These are phyloP conservation scores for Drosophila simulans DNA, from an alignment of 1,140 invertebrate genomes.

Conservation along the genomic window DNA sequence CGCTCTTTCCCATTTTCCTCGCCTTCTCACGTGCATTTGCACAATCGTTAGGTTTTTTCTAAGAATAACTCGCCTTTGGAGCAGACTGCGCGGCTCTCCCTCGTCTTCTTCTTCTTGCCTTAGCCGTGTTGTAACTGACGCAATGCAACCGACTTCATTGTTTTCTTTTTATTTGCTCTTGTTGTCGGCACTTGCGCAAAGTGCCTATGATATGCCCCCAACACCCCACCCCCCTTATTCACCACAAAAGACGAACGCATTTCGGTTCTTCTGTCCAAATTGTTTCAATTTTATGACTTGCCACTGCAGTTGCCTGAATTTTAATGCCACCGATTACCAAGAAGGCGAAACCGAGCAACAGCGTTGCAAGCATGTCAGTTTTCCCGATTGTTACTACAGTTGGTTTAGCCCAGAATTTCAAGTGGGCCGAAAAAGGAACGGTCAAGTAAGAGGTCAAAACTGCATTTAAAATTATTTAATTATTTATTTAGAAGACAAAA, in stretches of 20 bases:
- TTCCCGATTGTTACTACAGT: slow-evolving; percentile 47
- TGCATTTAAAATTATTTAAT: not conserved
- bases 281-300: slow-evolving; percentile 69
- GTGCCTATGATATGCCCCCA: slow-evolving; percentile 52
- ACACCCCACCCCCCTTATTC: not conserved
- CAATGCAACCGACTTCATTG: slow-evolving; percentile 54
- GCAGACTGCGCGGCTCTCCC: slow-evolving; percentile 53
- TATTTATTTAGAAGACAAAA: not conserved
- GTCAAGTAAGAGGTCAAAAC: slow-evolving; percentile 2
- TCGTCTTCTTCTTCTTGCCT: not conserved
- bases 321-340: slow-evolving; percentile 68
- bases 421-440: not conserved
- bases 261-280: slow-evolving; percentile 49
- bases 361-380: slow-evolving; percentile 30
- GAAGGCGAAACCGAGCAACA: slow-evolving; percentile 42
- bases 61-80: slow-evolving; percentile 20
- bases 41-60: slow-evolving; percentile 63
- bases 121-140: slow-evolving; percentile 47
- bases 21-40: slow-evolving; percentile 63
- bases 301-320: slow-evolving; percentile 77
- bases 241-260: slow-evolving; percentile 9
- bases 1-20: slow-evolving; percentile 7
- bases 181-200: slow-evolving; percentile 73
- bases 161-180: slow-evolving; percentile 19
- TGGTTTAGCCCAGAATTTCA: not conserved